Evolutionary conservation across 2,888 invertebrate species (phyloP), one percentile per base, ranked within the genome.

Genomic region (Disparrhopalites patrizii): DNA sequence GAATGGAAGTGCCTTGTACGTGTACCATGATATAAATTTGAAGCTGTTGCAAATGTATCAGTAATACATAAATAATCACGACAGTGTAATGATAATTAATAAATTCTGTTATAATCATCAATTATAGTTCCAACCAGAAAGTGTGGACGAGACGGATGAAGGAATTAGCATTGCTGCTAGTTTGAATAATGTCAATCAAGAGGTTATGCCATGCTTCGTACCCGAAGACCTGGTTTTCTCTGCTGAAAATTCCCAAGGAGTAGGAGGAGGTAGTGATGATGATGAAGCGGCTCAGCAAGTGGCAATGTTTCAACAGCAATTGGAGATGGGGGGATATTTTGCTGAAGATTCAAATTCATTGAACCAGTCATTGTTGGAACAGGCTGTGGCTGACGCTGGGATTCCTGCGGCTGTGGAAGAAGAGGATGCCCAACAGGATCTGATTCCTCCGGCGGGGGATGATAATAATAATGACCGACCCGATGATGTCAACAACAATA

Each of bases 401-500:
- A n/a, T n/a, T n/a, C n/a, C 7, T 23, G 23, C 27, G 8, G 54
- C 23, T 27, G 28, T 13, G 3, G 23, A 20, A 18, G 33, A 1
- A 13, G 62, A 51, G 7, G 52, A 33, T 54, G n/a, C 15, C n/a
- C 25, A 61, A 8, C 23, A 25, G 10, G 52, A 52, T 23, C 57
- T 61, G 30, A 33, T 55, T 18, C 55, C 57, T 15, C 31, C 33
- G 33, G 57, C 23, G 28, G 74, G 74, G 2, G 74, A 74, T 58
- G 74, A 73, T 30, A 74, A 74, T 52, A 74, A 74, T 66, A 74
- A 74, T 63, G 74, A 74, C 61, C 65, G 71, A 33, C 68, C 74
- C 3, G 74, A 74, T 62, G 74, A 74, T 52, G 74, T 73, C 0
- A 74, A 74, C 54, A 74, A 74, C 61, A 74, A 74, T 52, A 74